phyloP scores from a whole-genome alignment of 37 sponge, comb jelly and placozoan species.

The Aplysina aerophoba region DNA sequence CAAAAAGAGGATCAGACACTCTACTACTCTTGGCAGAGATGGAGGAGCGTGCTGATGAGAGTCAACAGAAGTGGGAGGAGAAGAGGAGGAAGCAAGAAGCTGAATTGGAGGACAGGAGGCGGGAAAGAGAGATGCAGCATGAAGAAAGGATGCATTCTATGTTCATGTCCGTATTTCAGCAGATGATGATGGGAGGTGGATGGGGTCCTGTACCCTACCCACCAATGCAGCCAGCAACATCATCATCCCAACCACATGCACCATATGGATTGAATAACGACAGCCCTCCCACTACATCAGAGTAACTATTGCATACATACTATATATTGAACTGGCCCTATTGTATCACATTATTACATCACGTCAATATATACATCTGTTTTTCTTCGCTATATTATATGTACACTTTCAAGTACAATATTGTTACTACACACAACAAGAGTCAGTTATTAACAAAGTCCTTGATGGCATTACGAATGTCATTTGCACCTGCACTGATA shows the following conservation, averaged over 20 bases:
- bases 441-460: neutral
- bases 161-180: too few relatives aligned
- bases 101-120: neutral
- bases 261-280: neutral
- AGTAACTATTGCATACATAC: neutral
- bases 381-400: too few relatives aligned
- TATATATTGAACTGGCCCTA: too few relatives aligned
- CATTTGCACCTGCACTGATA: neutral
- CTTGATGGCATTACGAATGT: slow-evolving; percentile 11
- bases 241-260: neutral
- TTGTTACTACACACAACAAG: too few relatives aligned
- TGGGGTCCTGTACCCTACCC: neutral
- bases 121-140: neutral
- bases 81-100: too few relatives aligned
- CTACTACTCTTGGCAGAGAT: neutral
- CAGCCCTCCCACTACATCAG: neutral
- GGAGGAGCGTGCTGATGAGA: neutral
- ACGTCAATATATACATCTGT: too few relatives aligned
- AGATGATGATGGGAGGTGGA: neutral
- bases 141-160: too few relatives aligned
- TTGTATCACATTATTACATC: too few relatives aligned
- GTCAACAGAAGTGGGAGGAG: too few relatives aligned
- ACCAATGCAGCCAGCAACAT: neutral
- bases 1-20: too few relatives aligned
- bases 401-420: too few relatives aligned